A percentile compares a stretch with the other conserved stretches of the same genome.
Conservation (phyloP, 2,797 vertebrate genomes). For the Limosa lapponica region DNA sequence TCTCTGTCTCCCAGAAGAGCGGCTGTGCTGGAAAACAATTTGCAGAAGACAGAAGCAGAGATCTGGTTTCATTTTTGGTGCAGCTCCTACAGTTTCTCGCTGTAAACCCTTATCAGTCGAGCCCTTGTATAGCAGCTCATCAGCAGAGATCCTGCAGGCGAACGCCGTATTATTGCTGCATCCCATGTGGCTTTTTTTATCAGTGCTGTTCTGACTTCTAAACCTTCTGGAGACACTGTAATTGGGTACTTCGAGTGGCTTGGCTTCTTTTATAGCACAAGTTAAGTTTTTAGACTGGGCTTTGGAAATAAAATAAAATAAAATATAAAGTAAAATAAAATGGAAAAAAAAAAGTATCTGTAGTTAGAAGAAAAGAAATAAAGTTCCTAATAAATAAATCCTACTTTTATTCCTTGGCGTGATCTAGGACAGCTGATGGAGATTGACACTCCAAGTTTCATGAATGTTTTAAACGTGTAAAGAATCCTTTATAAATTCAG, state of each 20-base stretch:
- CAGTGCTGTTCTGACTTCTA: neutral
- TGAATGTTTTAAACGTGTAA: constrained; percentile 38
- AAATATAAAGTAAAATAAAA: neutral
- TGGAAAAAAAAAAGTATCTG: neutral
- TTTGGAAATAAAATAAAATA: neutral
- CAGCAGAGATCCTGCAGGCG: constrained; percentile 43
- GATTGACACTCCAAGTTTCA: constrained; percentile 31
- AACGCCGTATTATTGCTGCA: neutral
- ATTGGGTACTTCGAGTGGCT: neutral
- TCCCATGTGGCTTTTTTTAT: constrained; percentile 46
- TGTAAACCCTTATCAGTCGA: constrained; percentile 14
- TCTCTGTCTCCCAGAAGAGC: constrained; percentile 28
- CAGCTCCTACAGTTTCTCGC: constrained; percentile 18
- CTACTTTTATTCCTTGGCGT: neutral
- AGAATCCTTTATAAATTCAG: constrained; percentile 47
- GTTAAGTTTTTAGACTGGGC: neutral
- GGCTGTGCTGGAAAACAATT: neutral
- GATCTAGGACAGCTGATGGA: constrained; percentile 33
- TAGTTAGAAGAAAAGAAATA: neutral
- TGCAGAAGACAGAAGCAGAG: constrained; percentile 26
- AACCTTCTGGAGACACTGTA: constrained; percentile 17
- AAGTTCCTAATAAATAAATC: neutral
- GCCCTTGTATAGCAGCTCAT: constrained; percentile 6
- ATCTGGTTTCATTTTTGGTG: constrained; percentile 59
- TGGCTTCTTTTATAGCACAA: neutral